These are phyloP conservation scores for Monopis laevigella DNA, from an alignment of 2,888 invertebrate genomes.

Conservation along the genomic window DNA sequence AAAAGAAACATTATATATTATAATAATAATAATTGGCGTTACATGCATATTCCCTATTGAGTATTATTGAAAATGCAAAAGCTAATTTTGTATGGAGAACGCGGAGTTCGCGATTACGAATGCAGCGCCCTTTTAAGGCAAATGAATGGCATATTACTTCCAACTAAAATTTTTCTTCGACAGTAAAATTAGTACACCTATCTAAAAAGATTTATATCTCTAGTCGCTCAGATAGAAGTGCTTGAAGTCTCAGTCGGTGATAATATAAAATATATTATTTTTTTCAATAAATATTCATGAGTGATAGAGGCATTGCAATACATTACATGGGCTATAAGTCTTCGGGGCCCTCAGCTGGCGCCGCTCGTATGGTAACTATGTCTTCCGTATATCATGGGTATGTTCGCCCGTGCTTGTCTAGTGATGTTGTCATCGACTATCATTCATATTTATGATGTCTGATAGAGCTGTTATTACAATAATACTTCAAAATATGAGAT, in stretches of 20 bases:
- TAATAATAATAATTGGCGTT: too few relatives aligned
- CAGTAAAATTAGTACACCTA: too few relatives aligned
- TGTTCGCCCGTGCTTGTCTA: conserved; percentile 31
- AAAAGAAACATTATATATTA: too few relatives aligned
- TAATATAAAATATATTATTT: conserved; percentile 46
- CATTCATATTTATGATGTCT: conserved; percentile 51
- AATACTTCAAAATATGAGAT: conserved; percentile 9
- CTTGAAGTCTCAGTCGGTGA: conserved; percentile 28
- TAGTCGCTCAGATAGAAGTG: conserved; percentile 37
- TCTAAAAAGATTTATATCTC: too few relatives aligned
- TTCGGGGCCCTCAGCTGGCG: conserved; percentile 44
- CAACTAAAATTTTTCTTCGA: too few relatives aligned
- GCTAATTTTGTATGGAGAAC: too few relatives aligned
- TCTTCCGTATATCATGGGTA: conserved; percentile 36
- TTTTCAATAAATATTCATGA: conserved; percentile 63
- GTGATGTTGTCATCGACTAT: conserved; percentile 39
- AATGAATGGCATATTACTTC: too few relatives aligned
- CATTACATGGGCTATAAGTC: conserved; percentile 59
- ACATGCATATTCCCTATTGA: too few relatives aligned
- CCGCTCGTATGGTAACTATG: conserved; percentile 19
- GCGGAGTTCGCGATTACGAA: too few relatives aligned
- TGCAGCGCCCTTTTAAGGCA: too few relatives aligned
- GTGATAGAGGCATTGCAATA: conserved; percentile 60
- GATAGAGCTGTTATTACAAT: conserved; percentile 21
- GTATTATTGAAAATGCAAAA: too few relatives aligned